Evolutionary conservation across 2,113 vertebrate species (phyloP), one percentile per base, ranked within the genome.

Genomic region (Neofelis nebulosa): DNA sequence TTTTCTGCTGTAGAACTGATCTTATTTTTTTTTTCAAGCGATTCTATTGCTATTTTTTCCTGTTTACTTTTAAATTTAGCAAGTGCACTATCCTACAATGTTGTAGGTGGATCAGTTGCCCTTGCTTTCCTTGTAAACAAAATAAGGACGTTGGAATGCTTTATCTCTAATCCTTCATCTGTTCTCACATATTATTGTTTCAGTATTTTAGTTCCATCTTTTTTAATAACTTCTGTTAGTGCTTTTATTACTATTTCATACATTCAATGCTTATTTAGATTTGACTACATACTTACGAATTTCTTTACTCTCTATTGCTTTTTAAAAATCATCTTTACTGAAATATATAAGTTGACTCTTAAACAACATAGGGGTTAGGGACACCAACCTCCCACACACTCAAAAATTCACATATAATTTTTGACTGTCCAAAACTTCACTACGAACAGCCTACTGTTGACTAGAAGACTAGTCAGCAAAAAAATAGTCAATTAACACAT

Each of bases 1-100:
- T 12, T 80, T 89, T 79, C 81, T 69, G 16, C 41, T 80, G 18
- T 45, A 73, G 29, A 79, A 84, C 27, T 80, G 16, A 81, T 69
- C 12, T 29, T 55, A 68, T 48, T 76, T 92, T 83, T 89, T 85
- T n/a, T 52, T 78, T 95, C 16, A 89, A 69, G 41, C 71, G 23
- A 94, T 68, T 74, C 4, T 83, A 50, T 89, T 94, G 86, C 29
- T 92, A 19, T 18, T 81, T 81, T 94, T 76, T 52, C 48, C 27
- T 79, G 48, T 50, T 71, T 93, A 85, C 18, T 96, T 92, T 96
- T 74, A 74, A 89, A 90, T 94, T 79, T 94, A 76, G 66, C 29
- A 94, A 84, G 19, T 29, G 71, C 87, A 73, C 41, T 45, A 3
- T 33, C 92, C 41, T 76, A 82, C 13, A 68, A 1, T 93, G 68